A percentile compares a stretch with the other conserved stretches of the same genome.
Conservation (phyloP, 2,797 vertebrate genomes). For the Tapirus indicus region DNA sequence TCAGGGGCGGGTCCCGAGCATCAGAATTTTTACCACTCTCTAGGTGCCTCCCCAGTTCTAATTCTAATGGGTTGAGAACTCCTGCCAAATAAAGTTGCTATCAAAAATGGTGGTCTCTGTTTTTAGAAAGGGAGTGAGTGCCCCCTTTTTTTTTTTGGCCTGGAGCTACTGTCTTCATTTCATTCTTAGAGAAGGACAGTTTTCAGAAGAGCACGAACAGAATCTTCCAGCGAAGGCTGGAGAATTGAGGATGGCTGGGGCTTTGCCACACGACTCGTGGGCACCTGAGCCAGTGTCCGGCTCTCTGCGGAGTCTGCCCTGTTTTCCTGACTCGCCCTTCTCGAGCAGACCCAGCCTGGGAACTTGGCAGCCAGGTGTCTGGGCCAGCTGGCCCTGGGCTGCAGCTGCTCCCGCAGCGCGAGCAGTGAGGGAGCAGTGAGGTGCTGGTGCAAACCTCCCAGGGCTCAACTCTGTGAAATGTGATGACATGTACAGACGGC, state of each 20-base stretch:
- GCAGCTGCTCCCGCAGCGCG: neutral
- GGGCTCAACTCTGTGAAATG: slow-evolving; percentile 13
- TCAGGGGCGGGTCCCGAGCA: fast-evolving
- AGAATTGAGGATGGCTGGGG: neutral
- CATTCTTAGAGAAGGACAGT: neutral
- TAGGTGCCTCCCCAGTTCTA: fast-evolving
- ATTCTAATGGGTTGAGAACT: neutral
- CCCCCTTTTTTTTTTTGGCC: neutral
- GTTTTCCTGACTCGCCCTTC: neutral
- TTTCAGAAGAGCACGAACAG: neutral
- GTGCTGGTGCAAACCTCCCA: no score
- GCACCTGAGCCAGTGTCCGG: neutral
- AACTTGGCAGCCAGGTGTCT: neutral
- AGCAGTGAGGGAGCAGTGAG: neutral
- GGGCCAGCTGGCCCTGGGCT: fast-evolving
- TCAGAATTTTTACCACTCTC: no score
- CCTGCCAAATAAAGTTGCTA: neutral
- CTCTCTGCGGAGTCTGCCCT: neutral
- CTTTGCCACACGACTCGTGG: fast-evolving
- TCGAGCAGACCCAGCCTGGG: neutral
- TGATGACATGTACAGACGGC: slow-evolving; percentile 62
- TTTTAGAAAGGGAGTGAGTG: neutral
- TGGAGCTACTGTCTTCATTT: neutral
- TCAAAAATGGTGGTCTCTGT: neutral
- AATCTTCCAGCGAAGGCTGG: no score